Evolutionary conservation across 2,113 vertebrate species (phyloP), one percentile per base, ranked within the genome.

Genomic region (Andinoacara biseriatus): DNA sequence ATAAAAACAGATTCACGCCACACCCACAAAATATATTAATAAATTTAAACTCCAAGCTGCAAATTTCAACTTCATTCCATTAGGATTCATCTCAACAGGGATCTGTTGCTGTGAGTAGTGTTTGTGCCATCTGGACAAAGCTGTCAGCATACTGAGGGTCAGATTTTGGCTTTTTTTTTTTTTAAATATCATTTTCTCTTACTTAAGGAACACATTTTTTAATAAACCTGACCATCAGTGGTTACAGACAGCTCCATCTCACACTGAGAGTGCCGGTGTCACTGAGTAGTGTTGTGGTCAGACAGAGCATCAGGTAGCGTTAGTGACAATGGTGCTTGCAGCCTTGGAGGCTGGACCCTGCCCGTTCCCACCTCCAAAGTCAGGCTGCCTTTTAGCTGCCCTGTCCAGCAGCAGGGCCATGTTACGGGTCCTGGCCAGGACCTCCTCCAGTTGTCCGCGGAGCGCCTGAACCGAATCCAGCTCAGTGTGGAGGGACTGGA

Each of bases 361-460:
- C 96, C 94, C 94, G 93, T 97, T 96, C 98, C 97, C 98, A 99
- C 98, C 98, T 99, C 98, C 98, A 96, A 93, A 95, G 62, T 95
- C 94, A 77, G 92, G 82, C 91, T 96, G 95, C n/a, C 76, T 94
- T 94, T 95, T 96, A 88, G 89, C 85, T 22, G 94, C 94, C 18
- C 94, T 95, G 86, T 98, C 97, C 95, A 98, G 94, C 84, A 93
- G 92, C 93, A 94, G 94, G 90, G 97, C 96, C 89, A 91, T 94
- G 92, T 96, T 96, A 86, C 96, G 91, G 90, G 96, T 97, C 95
- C 95, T 97, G 91, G 92, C 91, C 35, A 99, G 97, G 85, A 97
- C 95, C 90, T 98, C 97, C 94, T 99, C 98, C 74, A 99, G 96
- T 86, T 97, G 97, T 52, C 88, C 89, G 2, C 97, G 97, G 18